phyloP scores from a whole-genome alignment of 2,113 vertebrate species.

The Labrus mixtus region DNA sequence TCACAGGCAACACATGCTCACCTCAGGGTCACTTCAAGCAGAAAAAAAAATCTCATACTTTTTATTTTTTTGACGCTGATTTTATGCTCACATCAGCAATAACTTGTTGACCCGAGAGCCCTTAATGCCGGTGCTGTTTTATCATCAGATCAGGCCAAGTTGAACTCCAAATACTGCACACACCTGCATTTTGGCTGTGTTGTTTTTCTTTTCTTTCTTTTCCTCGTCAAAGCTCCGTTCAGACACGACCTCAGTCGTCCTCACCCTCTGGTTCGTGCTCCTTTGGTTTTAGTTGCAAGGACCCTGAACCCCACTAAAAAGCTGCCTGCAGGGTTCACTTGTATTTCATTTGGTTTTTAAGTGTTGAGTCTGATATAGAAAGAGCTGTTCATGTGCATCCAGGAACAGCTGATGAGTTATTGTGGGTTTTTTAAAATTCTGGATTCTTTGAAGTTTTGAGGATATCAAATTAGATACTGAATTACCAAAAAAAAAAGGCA shows the following conservation, averaged over 20 bases:
- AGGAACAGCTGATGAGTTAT: background rate
- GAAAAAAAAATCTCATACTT: background rate
- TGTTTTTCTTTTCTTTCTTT: background rate
- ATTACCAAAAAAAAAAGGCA: constrained; percentile 50
- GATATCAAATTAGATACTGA: constrained; percentile 18
- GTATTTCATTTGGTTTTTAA: background rate
- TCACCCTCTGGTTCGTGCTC: background rate
- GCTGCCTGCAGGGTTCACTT: background rate
- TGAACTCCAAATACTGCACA: constrained; percentile 53
- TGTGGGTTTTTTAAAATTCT: background rate
- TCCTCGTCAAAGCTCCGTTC: too few species aligned
- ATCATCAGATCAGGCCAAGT: constrained; percentile 13
- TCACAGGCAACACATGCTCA: background rate
- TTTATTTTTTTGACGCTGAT: background rate
- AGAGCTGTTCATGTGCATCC: background rate
- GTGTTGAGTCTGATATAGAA: background rate
- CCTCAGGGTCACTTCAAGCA: constrained; percentile 42
- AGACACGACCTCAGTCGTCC: background rate
- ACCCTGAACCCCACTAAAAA: too few species aligned
- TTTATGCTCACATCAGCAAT: constrained; percentile 40
- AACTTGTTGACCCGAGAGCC: constrained; percentile 17
- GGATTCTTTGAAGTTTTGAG: constrained; percentile 14
- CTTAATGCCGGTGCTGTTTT: constrained; percentile 17
- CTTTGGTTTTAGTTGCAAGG: background rate
- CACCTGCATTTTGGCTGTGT: constrained; percentile 9